Evolutionary conservation across 2,797 vertebrate species (phyloP), one percentile per base, ranked within the genome.

Genomic region (Melanotaenia boesemani): DNA sequence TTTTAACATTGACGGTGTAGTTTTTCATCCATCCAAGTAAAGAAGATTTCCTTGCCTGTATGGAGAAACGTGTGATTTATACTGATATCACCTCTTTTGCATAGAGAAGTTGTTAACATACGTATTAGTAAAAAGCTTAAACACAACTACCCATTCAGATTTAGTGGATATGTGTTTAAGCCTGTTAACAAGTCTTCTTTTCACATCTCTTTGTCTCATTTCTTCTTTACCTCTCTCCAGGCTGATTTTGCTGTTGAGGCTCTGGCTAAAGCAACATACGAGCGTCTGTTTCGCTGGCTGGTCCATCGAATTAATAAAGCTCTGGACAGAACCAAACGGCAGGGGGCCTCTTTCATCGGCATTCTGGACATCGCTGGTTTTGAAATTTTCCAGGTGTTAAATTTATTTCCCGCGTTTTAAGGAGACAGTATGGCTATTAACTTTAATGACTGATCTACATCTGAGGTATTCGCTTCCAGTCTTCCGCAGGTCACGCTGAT

Each of bases 301-400:
- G 97, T 99, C 46, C 95, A 98, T 87, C 97, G 98, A 22, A 97
- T 99, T 92, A 99, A 99, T 94, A 99, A 98, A 99, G 98, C 98
- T 44, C 87, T 99, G 91, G 98, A 99, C 90, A 96, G 97, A 89
- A 99, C 98, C 85, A 99, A 99, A 81, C 90, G 98, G 1, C 98
- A 99, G 92, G 98, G 98, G 0, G 98, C 97, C 0, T 99, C 98
- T 0, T 99, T 99, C 93, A 98, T 99, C 6, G 98, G 98, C 63
- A 99, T 99, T 90, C 94, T 99, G 88, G 98, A 99, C 80, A 99
- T 99, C 1, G 98, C 98, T 0, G 98, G 98, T 66, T 99, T 99
- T 65, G 98, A 99, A 91, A 99, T 99, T 86, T 99, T 99, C 50
- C 96, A 99, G 93, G 98, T 99, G 87, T 88, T 82, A 46, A 37